Evolutionary conservation across 2,113 vertebrate species (phyloP).

Genomic region (Coregonus clupeaformis): DNA sequence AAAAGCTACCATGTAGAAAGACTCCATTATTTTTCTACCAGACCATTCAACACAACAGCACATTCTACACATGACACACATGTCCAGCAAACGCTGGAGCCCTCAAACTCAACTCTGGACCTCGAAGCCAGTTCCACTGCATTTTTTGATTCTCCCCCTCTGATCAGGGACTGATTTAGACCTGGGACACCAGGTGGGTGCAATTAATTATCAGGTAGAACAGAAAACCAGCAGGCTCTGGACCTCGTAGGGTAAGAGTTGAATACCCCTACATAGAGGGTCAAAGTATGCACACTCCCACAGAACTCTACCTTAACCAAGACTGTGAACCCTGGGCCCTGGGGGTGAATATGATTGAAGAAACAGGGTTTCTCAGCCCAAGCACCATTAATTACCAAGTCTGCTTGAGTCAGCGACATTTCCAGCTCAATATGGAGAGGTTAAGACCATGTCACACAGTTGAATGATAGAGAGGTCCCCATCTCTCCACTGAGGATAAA

Average conservation of each 20-base stretch:
- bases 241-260: not conserved
- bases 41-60: too few species aligned
- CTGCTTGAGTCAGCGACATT: slow-evolving; percentile 52
- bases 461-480: slow-evolving; percentile 32
- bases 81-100: too few species aligned
- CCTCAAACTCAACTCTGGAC: too few species aligned
- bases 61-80: not conserved
- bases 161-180: not conserved
- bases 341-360: too few species aligned
- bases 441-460: slow-evolving; percentile 45
- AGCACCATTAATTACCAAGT: not conserved
- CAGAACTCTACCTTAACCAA: too few species aligned
- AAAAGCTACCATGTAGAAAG: not conserved
- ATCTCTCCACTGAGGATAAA: not conserved
- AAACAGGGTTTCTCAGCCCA: not conserved
- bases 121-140: not conserved
- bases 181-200: too few species aligned
- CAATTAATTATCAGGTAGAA: not conserved
- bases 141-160: not conserved
- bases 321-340: too few species aligned
- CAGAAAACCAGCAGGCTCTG: not conserved
- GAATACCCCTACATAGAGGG: not conserved
- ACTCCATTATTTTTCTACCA: too few species aligned
- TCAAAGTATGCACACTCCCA: too few species aligned
- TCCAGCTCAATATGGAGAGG: slow-evolving; percentile 43